Evolutionary conservation across 1,140 invertebrate genomes (phyloP), one percentile per base, ranked within the genome.

Genomic region (Drosophila malerkotliana): DNA sequence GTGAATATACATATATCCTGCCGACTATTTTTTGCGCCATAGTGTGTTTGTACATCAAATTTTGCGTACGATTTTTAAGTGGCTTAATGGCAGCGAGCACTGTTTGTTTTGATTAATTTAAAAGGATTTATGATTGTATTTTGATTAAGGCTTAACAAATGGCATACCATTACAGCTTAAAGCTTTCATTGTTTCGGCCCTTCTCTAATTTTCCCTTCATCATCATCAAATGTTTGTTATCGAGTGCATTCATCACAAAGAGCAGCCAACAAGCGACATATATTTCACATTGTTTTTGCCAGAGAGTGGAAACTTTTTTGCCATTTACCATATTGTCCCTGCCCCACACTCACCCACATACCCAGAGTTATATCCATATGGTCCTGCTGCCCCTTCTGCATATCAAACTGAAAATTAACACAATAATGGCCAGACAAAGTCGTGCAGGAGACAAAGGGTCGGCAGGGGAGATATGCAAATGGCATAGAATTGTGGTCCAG

Each of bases 381-480:
- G 37, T 32, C 52, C 67, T 47, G 15, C 34, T 49, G 8, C 30
- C 45, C 28, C 37, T 10, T 14, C 44, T 56, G 45, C 37, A 53
- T 81, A 66, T 69, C 79, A 84, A 85, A 79, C 77, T 73, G 81
- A 79, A 84, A 84, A 84, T 84, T 84, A 84, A 85, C 81, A 84
- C 80, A 84, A 84, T 83, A 83, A 83, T 84, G 75, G 81, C 80
- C 58, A 84, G 62, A 73, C 73, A 77, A 61, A 78, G 75, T 64
- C 59, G 55, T 41, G 47, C 55, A 45, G 51, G 30, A 67, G 54
- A 67, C 69, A 69, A 52, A 73, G 18, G 52, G 45, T 18, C 24
- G 18, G 57, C 45, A 37, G 32, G 18, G 44, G 53, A 83, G 60
- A 80, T 85, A 85, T 84, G 81, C 72, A 85, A 84, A 83, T 84